Evolutionary conservation across 2,797 vertebrate species (phyloP).

Genomic region (Esox lucius): DNA sequence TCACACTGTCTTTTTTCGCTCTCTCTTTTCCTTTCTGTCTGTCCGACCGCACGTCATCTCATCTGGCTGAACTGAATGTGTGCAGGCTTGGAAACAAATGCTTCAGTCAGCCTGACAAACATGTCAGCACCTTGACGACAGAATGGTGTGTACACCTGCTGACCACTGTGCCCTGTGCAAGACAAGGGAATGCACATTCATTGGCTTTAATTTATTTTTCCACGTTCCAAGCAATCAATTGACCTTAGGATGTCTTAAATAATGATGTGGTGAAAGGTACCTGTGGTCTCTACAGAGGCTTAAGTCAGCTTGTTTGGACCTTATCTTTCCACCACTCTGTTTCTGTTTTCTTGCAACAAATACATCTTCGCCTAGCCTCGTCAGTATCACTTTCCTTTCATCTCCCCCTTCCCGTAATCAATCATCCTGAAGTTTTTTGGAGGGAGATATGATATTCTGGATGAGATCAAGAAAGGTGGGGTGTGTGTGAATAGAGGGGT

Average conservation of each 20-base stretch:
- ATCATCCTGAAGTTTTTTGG: neutral
- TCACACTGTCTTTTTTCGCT: neutral
- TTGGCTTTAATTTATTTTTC: neutral
- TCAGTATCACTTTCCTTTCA: neutral
- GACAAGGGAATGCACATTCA: neutral
- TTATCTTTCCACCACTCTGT: neutral
- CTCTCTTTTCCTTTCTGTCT: neutral
- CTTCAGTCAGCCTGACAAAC: neutral
- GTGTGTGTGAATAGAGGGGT: neutral
- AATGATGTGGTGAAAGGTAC: neutral
- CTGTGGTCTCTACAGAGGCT: neutral
- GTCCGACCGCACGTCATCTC: neutral
- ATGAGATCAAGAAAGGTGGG: neutral
- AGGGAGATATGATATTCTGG: neutral
- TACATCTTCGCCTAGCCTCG: neutral
- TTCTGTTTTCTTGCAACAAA: neutral
- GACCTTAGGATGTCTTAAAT: neutral
- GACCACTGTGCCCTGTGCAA: neutral
- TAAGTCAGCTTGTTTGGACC: neutral
- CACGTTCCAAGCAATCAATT: neutral
- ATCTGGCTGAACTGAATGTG: no score
- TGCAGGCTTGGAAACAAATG: neutral
- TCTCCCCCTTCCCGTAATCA: neutral
- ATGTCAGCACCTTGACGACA: neutral
- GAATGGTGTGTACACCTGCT: no score